Conservation (phyloP, 1,140 invertebrate species). For the Drosophila ambigua region DNA sequence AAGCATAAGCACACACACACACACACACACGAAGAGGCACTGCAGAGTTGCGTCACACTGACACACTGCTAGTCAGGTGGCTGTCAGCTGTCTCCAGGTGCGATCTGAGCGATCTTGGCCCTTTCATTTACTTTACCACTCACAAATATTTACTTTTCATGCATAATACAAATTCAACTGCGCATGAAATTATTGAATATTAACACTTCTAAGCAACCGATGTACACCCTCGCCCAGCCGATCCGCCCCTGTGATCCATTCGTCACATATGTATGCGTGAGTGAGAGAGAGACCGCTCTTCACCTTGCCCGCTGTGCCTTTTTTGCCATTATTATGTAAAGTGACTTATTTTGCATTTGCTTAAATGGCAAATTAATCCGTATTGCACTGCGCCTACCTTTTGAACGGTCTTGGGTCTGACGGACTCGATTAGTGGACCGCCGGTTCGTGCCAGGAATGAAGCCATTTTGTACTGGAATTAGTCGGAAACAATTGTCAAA, state of each 20-base stretch:
- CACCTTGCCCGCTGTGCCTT: constrained; percentile 43
- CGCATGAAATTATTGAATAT: constrained; percentile 10
- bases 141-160: not conserved
- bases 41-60: constrained; percentile 54
- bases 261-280: constrained; percentile 1
- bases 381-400: constrained; percentile 61
- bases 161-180: not conserved
- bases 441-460: constrained; percentile 74
- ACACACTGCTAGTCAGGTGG: constrained; percentile 63
- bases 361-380: constrained; percentile 18
- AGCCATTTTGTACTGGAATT: constrained; percentile 68
- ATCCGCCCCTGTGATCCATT: not conserved
- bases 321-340: constrained; percentile 81
- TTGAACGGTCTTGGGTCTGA: constrained; percentile 59
- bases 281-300: constrained; percentile 16
- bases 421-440: constrained; percentile 60
- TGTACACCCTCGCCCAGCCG: constrained; percentile 8
- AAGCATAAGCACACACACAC: constrained; percentile 15
- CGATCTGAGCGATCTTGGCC: not conserved
- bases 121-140: not conserved
- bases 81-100: constrained; percentile 14
- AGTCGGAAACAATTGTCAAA: not conserved
- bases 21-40: constrained; percentile 5
- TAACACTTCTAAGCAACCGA: constrained; percentile 9
- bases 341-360: constrained; percentile 30